phyloP scores from a whole-genome alignment of 2,888 invertebrate species.

The Ichneumon xanthorius region DNA sequence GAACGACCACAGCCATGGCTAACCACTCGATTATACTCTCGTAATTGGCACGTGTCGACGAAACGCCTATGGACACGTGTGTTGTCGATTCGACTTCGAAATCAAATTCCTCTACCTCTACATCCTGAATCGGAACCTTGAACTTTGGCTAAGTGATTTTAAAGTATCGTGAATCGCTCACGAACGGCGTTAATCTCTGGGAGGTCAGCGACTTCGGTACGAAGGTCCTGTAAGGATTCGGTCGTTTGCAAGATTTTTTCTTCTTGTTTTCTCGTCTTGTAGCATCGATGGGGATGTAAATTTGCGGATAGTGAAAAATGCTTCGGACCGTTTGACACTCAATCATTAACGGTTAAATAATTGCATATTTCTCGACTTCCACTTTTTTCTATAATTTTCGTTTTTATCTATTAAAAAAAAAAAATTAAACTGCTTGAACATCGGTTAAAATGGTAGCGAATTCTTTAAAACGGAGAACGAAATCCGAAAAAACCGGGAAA shows the following conservation, averaged over 20 bases:
- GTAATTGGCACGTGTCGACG: slow-evolving; percentile 21
- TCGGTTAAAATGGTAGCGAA: too few relatives aligned
- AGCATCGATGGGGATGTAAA: neutral
- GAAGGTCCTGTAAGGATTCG: neutral
- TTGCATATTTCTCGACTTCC: neutral
- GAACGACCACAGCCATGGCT: neutral
- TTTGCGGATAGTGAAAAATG: neutral
- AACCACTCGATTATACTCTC: neutral
- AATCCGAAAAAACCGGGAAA: too few relatives aligned
- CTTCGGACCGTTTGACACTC: neutral
- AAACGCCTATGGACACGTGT: neutral
- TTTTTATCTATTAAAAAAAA: too few relatives aligned
- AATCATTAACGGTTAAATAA: neutral
- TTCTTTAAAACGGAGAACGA: too few relatives aligned
- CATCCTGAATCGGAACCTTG: slow-evolving; percentile 10
- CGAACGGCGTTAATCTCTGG: neutral
- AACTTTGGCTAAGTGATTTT: neutral
- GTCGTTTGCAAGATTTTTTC: neutral
- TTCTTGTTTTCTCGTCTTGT: neutral
- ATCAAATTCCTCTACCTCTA: neutral
- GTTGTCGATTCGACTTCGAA: neutral
- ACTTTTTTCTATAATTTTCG: neutral
- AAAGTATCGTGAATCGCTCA: neutral
- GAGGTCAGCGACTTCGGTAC: neutral
- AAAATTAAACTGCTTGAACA: too few relatives aligned